These are phyloP conservation scores for Erythrocercus mccallii DNA, from an alignment of 2,113 vertebrate species.

Conservation along the genomic window DNA sequence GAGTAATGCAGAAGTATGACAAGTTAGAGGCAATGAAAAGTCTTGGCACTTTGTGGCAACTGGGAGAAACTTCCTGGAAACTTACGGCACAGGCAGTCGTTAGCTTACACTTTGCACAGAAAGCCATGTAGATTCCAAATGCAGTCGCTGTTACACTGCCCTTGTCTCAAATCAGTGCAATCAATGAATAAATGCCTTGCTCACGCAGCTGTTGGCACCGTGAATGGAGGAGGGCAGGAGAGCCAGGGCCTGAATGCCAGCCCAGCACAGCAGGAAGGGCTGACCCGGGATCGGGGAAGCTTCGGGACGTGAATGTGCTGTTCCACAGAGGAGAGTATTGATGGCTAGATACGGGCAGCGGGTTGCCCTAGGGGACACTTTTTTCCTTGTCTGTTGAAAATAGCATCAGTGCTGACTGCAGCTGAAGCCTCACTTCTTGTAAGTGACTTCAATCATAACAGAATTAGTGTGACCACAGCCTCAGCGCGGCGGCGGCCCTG, in stretches of 20 bases:
- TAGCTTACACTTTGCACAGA: not conserved
- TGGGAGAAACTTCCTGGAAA: not conserved
- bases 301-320: not conserved
- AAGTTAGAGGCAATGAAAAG: not conserved
- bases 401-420: slow-evolving; percentile 55
- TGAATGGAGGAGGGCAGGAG: not conserved
- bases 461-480: slow-evolving; percentile 73
- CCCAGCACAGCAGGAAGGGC: not conserved
- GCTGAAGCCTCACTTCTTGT: slow-evolving; percentile 79
- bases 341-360: not conserved
- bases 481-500: not conserved
- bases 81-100: not conserved
- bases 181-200: not conserved
- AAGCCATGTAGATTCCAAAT: not conserved
- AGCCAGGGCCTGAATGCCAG: not conserved
- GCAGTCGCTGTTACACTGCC: not conserved
- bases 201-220: not conserved
- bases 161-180: not conserved
- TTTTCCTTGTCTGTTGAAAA: slow-evolving; percentile 50
- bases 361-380: slow-evolving; percentile 25
- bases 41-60: not conserved
- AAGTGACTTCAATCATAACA: slow-evolving; percentile 74
- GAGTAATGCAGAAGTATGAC: not conserved
- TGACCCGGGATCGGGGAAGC: not conserved
- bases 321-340: not conserved